Base-by-base conservation (phyloP, 2,797 vertebrate species). In the Eupleurogrammus muticus region DNA sequence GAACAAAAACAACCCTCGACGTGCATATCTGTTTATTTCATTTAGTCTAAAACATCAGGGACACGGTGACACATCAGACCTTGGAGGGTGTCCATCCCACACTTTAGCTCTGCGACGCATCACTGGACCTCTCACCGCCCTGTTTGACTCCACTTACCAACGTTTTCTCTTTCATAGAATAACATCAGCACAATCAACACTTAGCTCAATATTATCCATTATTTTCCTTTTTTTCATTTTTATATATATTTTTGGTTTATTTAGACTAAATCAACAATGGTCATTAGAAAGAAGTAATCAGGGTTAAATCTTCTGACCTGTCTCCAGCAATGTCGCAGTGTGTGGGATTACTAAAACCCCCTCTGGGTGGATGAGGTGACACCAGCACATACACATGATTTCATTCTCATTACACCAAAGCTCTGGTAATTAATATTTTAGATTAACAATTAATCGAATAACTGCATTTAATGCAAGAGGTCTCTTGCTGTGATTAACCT, bases 21-120 rank as follows among this genome's bases (percentile, higher is more conserved):
- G 17, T 70, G 57, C 44, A 50, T 74, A 59, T 71, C 47, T 89
- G 80, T 79, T 85, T 81, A 79, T 83, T 86, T 87, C 57, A 81
- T 84, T 77, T 78, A 65, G 75, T 64, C 69, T 68, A 55, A 71
- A 75, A 65, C 59, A 75, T 74, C 20, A 72, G 54, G 14, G 51
- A 75, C 69, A 65, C 48, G 32, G 57, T 61, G 54, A 74, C 66
- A 81, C 54, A 66, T 82, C 51, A 73, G 52, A 49, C 63, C 66
- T 80, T 72, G 72, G 68, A 79, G n/a, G 42, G 44, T 21, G 68
- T 60, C 53, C 28, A 70, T 24, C 58, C 61, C 53, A 59, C 2
- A 35, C 20, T 75, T 73, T 72, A 66, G 68, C 79, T 77, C 52
- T 75, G 72, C 5, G 61, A 78, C 36, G 42, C 81, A 87, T 75